These are phyloP conservation scores for Drosophila maculinotata DNA, from an alignment of 2,888 invertebrate species.

Conservation along the genomic window DNA sequence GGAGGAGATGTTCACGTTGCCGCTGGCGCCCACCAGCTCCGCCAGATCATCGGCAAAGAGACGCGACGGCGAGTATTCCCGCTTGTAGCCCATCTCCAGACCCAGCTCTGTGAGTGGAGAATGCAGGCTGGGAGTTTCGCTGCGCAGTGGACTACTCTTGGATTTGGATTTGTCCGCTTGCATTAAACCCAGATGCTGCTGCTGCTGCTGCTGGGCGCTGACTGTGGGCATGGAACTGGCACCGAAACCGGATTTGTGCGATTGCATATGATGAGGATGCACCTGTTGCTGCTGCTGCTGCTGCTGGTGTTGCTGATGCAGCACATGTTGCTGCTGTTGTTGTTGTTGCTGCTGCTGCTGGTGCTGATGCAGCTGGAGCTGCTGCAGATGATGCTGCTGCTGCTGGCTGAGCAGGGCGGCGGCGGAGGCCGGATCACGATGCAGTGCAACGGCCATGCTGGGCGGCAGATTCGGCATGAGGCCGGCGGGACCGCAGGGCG, in stretches of 20 bases:
- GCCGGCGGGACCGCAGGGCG: slow-evolving; percentile 79
- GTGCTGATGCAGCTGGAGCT: slow-evolving; percentile 75
- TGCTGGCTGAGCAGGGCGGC: slow-evolving; percentile 73
- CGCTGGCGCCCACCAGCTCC: slow-evolving; percentile 81
- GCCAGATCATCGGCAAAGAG: slow-evolving; percentile 89
- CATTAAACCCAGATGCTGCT: slow-evolving; percentile 28
- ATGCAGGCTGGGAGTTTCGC: slow-evolving; percentile 87
- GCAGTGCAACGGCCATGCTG: slow-evolving; percentile 82
- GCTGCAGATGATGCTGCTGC: slow-evolving; percentile 78
- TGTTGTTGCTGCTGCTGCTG: slow-evolving; percentile 76
- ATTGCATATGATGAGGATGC: slow-evolving; percentile 59
- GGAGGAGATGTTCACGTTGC: slow-evolving; percentile 58
- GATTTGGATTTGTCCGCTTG: slow-evolving; percentile 54
- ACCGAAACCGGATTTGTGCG: slow-evolving; percentile 74
- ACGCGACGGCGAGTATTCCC: slow-evolving; percentile 86
- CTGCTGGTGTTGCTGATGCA: slow-evolving; percentile 54
- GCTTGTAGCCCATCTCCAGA: slow-evolving; percentile 88
- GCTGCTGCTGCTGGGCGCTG: slow-evolving; percentile 45
- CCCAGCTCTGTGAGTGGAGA: slow-evolving; percentile 87
- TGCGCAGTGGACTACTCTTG: slow-evolving; percentile 85
- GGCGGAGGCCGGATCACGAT: slow-evolving; percentile 76
- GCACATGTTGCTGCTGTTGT: slow-evolving; percentile 77
- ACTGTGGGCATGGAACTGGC: slow-evolving; percentile 71
- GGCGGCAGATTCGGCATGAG: slow-evolving; percentile 81
- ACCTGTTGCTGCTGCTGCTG: slow-evolving; percentile 35